phyloP scores from a whole-genome alignment of 1,140 invertebrate genomes.

The Cryptotermes secundus region DNA sequence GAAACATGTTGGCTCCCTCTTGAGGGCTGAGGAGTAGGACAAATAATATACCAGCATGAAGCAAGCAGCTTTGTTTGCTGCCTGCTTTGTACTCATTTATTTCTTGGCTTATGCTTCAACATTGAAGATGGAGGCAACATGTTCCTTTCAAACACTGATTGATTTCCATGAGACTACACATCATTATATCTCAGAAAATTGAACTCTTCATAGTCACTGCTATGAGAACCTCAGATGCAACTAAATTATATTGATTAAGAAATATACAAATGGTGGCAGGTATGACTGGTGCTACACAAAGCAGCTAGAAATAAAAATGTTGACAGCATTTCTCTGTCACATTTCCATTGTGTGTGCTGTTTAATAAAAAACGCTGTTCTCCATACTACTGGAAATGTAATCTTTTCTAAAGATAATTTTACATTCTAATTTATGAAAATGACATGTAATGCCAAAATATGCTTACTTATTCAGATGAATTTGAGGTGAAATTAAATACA shows the following conservation, averaged over 20 bases:
- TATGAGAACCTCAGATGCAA: too few relatives aligned
- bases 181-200: too few relatives aligned
- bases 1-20: too few relatives aligned
- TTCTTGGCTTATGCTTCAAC: too few relatives aligned
- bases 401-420: neutral
- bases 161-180: too few relatives aligned
- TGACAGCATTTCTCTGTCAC: neutral
- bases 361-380: neutral
- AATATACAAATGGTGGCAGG: neutral
- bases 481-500: neutral
- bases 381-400: neutral
- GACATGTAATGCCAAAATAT: neutral
- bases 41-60: too few relatives aligned
- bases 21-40: too few relatives aligned
- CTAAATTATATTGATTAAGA: neutral
- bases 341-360: neutral
- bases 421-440: neutral
- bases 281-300: neutral
- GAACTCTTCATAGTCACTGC: too few relatives aligned
- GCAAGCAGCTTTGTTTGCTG: too few relatives aligned
- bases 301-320: neutral
- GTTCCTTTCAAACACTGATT: too few relatives aligned
- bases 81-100: too few relatives aligned
- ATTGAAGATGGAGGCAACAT: too few relatives aligned
- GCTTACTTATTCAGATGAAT: neutral